Base-by-base conservation (phyloP, 2,888 invertebrate species). In the Dolichopus griseipennis region DNA sequence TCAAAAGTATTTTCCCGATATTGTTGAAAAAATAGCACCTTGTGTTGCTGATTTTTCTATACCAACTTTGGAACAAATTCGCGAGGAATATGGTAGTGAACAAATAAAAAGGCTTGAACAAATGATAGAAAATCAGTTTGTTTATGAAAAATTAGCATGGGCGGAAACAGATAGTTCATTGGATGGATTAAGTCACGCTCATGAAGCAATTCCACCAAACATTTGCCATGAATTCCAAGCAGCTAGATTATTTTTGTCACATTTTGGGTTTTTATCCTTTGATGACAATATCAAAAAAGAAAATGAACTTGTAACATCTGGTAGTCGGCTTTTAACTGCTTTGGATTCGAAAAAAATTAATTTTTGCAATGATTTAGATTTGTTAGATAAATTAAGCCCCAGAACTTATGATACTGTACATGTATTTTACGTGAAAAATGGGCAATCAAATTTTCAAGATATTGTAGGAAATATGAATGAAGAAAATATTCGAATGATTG, bases 141-240 rank as follows among this genome's bases (percentile, higher is more conserved):
- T 83, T 3, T 80, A 84, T 18, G 87, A 87, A 75, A 85, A 84
- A 73, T 76, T 83, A 15, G 84, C 85, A 15, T 83, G 83, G 75
- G 86, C 79, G 72, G 73, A 84, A 79, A 78, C 78, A 27, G 76
- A 83, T 74, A 78, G 79, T 72, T 75, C 83, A 73, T 73, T 76
- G 27, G 76, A 83, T 75, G 75, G 81, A 72, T 68, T 81, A 66
- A 73, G 83, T 5, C 84, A 88, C 83, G 82, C 84, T 0, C 88
- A 89, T 15, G 94, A 94, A 77, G 92, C 91, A 73, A 82, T 86
- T 0, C 90, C 94, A 1, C 94, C 93, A 0, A 85, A 88, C 3
- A 89, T 92, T 4, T 92, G 92, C 73, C 91, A 93, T 68, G 95
- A 96, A 78, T 97, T 97, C 78, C 96, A 97, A 83, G 96, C 97